These are phyloP conservation scores for Machimus rusticus DNA, from an alignment of 2,888 invertebrate genomes.

Conservation along the genomic window DNA sequence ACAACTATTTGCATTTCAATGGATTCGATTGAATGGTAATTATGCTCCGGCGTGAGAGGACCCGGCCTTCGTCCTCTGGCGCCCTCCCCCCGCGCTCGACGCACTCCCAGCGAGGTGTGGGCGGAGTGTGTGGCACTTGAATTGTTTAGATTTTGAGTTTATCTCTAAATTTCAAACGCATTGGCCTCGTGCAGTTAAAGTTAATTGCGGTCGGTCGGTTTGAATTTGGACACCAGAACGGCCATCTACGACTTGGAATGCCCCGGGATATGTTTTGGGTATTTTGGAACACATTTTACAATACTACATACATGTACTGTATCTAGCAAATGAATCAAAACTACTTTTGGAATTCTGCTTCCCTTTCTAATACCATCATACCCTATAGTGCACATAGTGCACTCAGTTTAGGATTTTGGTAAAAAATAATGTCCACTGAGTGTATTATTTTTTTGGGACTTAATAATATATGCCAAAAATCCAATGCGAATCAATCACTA, in stretches of 20 bases:
- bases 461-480: no score
- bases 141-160: constrained; percentile 35
- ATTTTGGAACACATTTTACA: background rate
- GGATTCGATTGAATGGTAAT: constrained; percentile 42
- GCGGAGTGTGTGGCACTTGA: constrained; percentile 29
- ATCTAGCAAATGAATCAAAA: background rate
- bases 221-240: background rate
- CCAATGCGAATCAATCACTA: no score
- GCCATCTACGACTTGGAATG: background rate
- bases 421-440: no score
- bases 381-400: no score
- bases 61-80: background rate
- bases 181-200: background rate
- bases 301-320: background rate
- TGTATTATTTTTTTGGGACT: no score
- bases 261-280: background rate
- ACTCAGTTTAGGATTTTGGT: no score
- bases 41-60: constrained; percentile 28
- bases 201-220: background rate
- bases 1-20: constrained; percentile 43
- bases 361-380: background rate
- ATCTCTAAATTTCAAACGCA: constrained; percentile 22
- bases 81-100: background rate
- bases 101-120: background rate
- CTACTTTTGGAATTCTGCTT: background rate